Evolutionary conservation across 1,140 invertebrate species (phyloP), one percentile per base, ranked within the genome.

Genomic region (Nasonia longicornis): DNA sequence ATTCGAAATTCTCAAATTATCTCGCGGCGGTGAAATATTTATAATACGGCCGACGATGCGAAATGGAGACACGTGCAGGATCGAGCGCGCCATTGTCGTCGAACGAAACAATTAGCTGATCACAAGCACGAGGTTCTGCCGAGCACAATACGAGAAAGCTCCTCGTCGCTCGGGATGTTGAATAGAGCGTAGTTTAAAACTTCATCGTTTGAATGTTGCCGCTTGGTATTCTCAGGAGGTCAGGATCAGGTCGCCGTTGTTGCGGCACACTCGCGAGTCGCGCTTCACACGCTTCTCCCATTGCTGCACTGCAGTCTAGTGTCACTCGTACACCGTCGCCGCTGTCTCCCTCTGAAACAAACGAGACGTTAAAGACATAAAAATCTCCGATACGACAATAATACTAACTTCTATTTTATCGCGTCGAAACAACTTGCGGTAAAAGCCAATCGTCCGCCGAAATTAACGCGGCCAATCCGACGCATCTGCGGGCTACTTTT

Each of bases 251-350:
- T 20, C 14, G 31, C 31, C 64, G 64, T 66, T 26, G 64, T 66
- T 66, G 16, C 64, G 64, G 26, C 64, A 26, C 26, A 20, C 12
- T 52, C 48, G 64, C 48, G 64, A 26, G 31, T 20, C 6, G 67
- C 31, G 67, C 31, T 69, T 70, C 67, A 20, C 67, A 70, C 67
- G 67, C 67, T 70, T 35, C 31, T 70, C 67, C 6, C 67, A 12
- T 29, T 70, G 12, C 67, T 35, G 10, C 22, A 26, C 64, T 7
- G 38, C 38, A 42, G 38, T 42, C 22, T 29, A 31, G 26, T 70
- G 67, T 70, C 67, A 35, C 16, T 3, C 0, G 67, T 20, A 70
- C 31, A 38, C 67, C 8, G 11, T 70, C 16, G 14, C 10, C 38
- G 10, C 14, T 10, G 4, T 31, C 26, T 35, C 2, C 0, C n/a